phyloP scores from a whole-genome alignment of 2,888 invertebrate genomes.

The Encarsia formosa region DNA sequence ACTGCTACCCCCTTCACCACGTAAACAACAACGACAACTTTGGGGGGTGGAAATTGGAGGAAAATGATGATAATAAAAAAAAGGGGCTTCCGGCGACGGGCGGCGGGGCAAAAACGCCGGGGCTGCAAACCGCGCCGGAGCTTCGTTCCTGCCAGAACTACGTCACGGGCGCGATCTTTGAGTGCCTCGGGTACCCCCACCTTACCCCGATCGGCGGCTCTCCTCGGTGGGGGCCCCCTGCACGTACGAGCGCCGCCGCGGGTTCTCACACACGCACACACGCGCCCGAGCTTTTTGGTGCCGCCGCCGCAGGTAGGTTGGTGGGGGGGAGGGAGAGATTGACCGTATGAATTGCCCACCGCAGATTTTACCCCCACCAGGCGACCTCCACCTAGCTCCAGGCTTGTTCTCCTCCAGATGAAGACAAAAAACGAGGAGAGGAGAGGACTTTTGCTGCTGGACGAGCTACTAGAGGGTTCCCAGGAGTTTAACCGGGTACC shows the following conservation, averaged over 20 bases:
- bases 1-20: too few species aligned
- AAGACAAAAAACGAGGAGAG: too few species aligned
- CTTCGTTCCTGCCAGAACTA: conserved; percentile 54
- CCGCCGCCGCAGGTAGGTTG: too few species aligned
- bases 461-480: too few species aligned
- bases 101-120: background rate
- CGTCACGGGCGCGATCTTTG: conserved; percentile 47
- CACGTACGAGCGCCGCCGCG: background rate
- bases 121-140: conserved; percentile 50
- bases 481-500: too few species aligned
- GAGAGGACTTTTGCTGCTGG: too few species aligned
- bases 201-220: conserved; percentile 14
- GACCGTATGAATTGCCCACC: too few species aligned
- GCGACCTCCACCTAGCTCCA: background rate
- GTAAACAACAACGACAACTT: too few species aligned
- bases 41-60: too few species aligned
- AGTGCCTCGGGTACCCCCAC: conserved; percentile 47
- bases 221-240: background rate
- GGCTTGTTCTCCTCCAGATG: background rate
- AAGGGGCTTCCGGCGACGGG: conserved; percentile 7
- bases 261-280: too few species aligned
- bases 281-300: too few species aligned
- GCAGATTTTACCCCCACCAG: conserved; percentile 42
- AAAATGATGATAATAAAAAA: background rate
- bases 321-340: too few species aligned